Conservation (phyloP, 1,140 invertebrate species). For the Phymastichus coffea region DNA sequence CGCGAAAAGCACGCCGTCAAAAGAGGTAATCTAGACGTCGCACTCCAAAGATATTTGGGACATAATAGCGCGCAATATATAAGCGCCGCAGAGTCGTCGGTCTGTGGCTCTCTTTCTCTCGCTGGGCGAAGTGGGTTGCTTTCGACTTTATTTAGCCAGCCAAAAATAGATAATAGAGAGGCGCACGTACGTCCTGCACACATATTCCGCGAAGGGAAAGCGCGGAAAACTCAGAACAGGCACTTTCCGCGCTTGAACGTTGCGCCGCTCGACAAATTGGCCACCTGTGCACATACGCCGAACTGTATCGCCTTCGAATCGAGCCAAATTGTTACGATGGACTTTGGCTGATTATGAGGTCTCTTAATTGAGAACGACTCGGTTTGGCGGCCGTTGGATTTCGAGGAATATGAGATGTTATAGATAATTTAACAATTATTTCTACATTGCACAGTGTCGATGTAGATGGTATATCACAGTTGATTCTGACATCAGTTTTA, state of each 20-base stretch:
- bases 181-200: no score
- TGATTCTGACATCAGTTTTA: no score
- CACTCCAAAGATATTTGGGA: conserved; percentile 29
- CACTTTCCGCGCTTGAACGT: background rate
- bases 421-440: no score
- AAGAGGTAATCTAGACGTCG: no score
- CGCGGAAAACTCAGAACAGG: background rate
- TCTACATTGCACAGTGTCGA: no score
- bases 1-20: no score
- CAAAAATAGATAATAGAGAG: conserved; percentile 41
- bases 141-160: conserved; percentile 46
- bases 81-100: background rate
- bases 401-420: no score
- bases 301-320: background rate
- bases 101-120: conserved; percentile 25
- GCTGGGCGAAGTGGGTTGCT: conserved; percentile 38
- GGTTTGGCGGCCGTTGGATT: no score
- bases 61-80: conserved; percentile 27
- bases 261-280: background rate
- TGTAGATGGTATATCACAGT: no score
- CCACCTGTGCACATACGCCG: background rate
- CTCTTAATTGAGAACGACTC: no score
- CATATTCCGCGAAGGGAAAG: background rate
- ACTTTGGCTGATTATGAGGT: no score
- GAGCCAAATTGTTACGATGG: background rate